phyloP scores from a whole-genome alignment of 2,113 vertebrate genomes.

The Nematolebias whitei region DNA sequence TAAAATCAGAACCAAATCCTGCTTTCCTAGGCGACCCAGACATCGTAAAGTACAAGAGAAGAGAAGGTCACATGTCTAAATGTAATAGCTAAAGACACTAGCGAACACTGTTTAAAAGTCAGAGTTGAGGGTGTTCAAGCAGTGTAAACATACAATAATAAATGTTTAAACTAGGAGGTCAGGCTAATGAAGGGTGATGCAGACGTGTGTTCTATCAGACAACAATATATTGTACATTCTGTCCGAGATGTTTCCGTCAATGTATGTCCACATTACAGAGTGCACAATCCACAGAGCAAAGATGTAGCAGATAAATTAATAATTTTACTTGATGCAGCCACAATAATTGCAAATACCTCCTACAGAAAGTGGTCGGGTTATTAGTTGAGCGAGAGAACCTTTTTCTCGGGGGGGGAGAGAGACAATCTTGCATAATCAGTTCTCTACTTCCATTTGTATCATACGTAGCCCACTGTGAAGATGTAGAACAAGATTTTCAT shows the following conservation, averaged over 20 bases:
- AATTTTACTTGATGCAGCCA: conserved; percentile 12
- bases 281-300: neutral
- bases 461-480: conserved; percentile 39
- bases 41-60: conserved; percentile 10
- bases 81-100: conserved; percentile 29
- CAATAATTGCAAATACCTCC: conserved; percentile 25
- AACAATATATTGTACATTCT: conserved; percentile 1
- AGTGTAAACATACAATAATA: conserved; percentile 20
- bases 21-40: conserved; percentile 29
- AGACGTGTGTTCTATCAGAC: conserved; percentile 7
- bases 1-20: conserved; percentile 32
- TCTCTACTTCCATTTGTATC: conserved; percentile 55
- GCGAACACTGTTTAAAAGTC: neutral
- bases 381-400: conserved; percentile 20
- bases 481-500: conserved; percentile 55
- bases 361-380: conserved; percentile 19
- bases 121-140: conserved; percentile 3
- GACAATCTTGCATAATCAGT: conserved; percentile 49
- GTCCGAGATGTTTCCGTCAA: neutral
- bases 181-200: conserved; percentile 21
- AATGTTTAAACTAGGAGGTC: conserved; percentile 32
- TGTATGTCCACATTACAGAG: conserved; percentile 6
- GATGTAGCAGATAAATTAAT: conserved; percentile 13
- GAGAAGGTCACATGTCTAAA: conserved; percentile 30
- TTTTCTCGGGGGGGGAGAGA: neutral